Percentiles rank a stretch among this genome's conserved stretches.
Conservation (phyloP, 2,797 vertebrate genomes). For the Psittacula derbiana region DNA sequence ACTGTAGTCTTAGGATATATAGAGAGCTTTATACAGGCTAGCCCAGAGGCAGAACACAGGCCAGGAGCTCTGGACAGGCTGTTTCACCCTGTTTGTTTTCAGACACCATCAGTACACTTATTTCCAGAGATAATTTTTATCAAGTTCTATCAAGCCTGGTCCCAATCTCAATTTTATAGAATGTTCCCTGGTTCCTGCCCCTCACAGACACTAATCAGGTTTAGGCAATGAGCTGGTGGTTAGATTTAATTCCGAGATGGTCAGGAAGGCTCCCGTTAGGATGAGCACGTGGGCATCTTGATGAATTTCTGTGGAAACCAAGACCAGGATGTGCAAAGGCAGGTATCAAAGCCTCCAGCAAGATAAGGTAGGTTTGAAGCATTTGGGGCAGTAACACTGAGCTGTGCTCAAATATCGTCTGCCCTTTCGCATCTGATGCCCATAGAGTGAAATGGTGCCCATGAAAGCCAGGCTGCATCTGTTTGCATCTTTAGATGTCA, state of each 20-base stretch:
- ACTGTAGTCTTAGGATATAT: not conserved
- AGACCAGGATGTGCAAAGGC: not conserved
- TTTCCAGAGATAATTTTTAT: conserved; percentile 1
- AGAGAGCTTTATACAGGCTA: not conserved
- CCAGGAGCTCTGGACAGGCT: not conserved
- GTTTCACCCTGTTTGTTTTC: not conserved
- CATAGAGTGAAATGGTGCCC: not conserved
- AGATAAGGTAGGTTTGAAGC: not conserved
- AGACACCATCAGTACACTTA: not conserved
- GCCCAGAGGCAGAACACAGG: not conserved
- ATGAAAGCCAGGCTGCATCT: not conserved
- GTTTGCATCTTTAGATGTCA: not conserved
- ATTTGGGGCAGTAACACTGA: not conserved
- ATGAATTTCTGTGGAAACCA: not conserved
- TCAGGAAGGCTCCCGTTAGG: not conserved
- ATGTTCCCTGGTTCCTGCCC: not conserved
- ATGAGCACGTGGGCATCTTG: not conserved
- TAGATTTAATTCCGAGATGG: not conserved
- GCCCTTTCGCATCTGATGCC: not conserved
- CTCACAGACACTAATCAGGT: not conserved
- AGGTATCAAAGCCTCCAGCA: not conserved
- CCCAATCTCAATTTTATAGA: not conserved
- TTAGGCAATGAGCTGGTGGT: not conserved
- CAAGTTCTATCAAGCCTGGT: not conserved
- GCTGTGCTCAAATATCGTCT: not conserved